These are phyloP conservation scores for Drosophila testacea DNA, from an alignment of 2,888 invertebrate genomes.

Conservation along the genomic window DNA sequence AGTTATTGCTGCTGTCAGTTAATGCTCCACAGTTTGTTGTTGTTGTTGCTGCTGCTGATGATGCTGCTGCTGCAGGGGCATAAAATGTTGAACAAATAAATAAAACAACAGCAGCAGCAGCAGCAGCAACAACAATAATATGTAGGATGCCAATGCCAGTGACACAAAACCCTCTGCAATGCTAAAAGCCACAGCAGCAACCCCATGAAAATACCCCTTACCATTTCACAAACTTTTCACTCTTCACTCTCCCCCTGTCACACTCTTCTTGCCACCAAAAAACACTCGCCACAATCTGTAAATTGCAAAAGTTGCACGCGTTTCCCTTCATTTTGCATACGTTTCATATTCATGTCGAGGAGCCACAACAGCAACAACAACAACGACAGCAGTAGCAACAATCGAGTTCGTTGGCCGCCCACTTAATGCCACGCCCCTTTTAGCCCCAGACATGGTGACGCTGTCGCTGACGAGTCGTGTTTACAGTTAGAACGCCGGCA, in stretches of 20 bases:
- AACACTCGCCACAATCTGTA: constrained; percentile 61
- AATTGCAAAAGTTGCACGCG: constrained; percentile 77
- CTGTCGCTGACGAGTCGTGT: constrained; percentile 64
- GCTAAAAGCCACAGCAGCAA: constrained; percentile 23
- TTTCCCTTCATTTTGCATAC: constrained; percentile 78
- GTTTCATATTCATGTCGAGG: constrained; percentile 76
- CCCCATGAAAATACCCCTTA: background rate
- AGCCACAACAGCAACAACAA: constrained; percentile 25
- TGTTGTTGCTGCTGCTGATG: no score
- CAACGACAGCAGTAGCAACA: constrained; percentile 18
- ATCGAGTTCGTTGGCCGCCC: constrained; percentile 64
- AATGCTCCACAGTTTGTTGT: constrained; percentile 8
- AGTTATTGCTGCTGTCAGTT: constrained; percentile 29
- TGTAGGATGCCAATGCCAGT: constrained; percentile 51
- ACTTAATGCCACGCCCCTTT: constrained; percentile 36
- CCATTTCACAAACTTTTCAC: background rate
- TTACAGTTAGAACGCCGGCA: constrained; percentile 69
- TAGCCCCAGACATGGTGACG: constrained; percentile 70
- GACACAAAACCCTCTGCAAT: constrained; percentile 26
- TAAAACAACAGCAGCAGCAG: constrained; percentile 40
- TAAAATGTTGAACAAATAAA: constrained; percentile 61
- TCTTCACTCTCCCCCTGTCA: background rate
- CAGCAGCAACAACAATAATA: constrained; percentile 31
- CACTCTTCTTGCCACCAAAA: background rate
- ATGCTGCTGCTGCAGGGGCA: constrained; percentile 35